Evolutionary conservation across 2,797 vertebrate genomes (phyloP).

Genomic region (Leuciscus waleckii): DNA sequence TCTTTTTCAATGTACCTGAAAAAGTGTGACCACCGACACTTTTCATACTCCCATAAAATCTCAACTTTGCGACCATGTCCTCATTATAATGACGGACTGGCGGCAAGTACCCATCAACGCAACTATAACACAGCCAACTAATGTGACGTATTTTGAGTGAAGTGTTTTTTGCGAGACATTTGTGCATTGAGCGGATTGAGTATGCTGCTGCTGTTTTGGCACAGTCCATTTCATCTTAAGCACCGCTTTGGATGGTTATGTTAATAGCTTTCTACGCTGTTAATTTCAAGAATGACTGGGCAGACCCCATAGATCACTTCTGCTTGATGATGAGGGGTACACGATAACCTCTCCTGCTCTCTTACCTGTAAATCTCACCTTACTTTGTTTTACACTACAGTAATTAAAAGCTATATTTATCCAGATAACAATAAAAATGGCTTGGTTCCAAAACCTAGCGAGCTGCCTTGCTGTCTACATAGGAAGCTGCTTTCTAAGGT

Average conservation of each 20-base stretch:
- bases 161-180: neutral
- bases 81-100: neutral
- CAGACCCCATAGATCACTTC: conserved; percentile 43
- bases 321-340: conserved; percentile 26
- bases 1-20: neutral
- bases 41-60: neutral
- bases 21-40: neutral
- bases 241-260: conserved; percentile 22
- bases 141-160: conserved; percentile 7
- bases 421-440: neutral
- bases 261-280: conserved; percentile 51
- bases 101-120: neutral
- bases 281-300: conserved; percentile 52
- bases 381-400: neutral
- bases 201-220: conserved; percentile 37
- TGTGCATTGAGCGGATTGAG: conserved; percentile 7
- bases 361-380: conserved; percentile 24
- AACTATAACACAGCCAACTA: neutral
- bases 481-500: neutral
- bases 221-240: conserved; percentile 44
- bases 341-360: conserved; percentile 19
- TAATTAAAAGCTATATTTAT: conserved; percentile 28
- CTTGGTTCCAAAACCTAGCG: conserved; percentile 11
- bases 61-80: neutral
- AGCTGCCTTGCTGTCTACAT: neutral